phyloP scores from a whole-genome alignment of 2,888 invertebrate species.

The Marronus borbonicus region DNA sequence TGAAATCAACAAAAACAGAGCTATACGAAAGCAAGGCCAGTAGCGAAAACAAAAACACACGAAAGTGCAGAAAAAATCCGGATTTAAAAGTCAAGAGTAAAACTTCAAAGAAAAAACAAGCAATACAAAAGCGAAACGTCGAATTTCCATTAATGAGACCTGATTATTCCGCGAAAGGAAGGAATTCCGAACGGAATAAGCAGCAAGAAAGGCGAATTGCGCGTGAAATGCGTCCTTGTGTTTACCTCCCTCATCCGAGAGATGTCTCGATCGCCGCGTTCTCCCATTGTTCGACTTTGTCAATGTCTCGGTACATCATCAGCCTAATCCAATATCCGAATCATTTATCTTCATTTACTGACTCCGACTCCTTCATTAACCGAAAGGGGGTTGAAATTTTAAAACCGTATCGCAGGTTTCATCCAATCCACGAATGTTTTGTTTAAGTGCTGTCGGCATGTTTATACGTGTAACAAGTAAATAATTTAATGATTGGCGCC shows the following conservation, averaged over 20 bases:
- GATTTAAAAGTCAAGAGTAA: slow-evolving; percentile 32
- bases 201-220: slow-evolving; percentile 19
- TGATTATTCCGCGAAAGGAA: slow-evolving; percentile 45
- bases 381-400: slow-evolving; percentile 64
- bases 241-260: slow-evolving; percentile 42
- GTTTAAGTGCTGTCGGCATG: not conserved
- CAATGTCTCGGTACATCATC: slow-evolving; percentile 62
- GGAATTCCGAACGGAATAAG: slow-evolving; percentile 24
- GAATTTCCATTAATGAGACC: slow-evolving; percentile 51
- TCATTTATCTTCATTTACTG: slow-evolving; percentile 72
- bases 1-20: slow-evolving; percentile 10
- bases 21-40: not conserved
- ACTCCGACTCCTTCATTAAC: slow-evolving; percentile 70
- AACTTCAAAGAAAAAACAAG: slow-evolving; percentile 6
- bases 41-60: slow-evolving; percentile 15
- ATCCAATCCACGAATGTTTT: slow-evolving; percentile 2
- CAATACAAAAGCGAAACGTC: slow-evolving; percentile 31
- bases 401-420: slow-evolving; percentile 68
- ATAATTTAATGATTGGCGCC: not conserved
- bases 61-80: slow-evolving; percentile 24
- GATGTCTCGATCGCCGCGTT: slow-evolving; percentile 46
- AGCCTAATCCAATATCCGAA: slow-evolving; percentile 71
- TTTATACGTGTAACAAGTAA: not conserved
- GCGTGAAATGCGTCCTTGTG: slow-evolving; percentile 15
- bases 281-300: slow-evolving; percentile 21